A percentile compares a stretch with the other conserved stretches of the same genome.
Evolutionary conservation across 1,140 invertebrate species (phyloP).

Genomic region (Conopomorpha cramerella): DNA sequence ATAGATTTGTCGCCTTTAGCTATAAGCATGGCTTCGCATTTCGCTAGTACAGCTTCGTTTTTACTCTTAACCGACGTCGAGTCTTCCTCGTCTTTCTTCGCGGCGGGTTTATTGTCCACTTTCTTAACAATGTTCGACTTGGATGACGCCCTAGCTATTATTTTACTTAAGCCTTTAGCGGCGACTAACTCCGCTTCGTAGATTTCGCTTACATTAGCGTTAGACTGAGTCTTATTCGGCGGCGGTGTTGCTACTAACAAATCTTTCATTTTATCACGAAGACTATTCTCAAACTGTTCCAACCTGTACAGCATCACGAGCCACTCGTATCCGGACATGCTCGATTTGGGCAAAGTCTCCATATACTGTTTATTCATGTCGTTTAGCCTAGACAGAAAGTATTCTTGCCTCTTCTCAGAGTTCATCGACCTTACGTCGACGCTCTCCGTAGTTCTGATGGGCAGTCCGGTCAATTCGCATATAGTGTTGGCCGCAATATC

Average conservation of each 20-base stretch:
- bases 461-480: conserved; percentile 29
- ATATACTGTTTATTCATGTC: conserved; percentile 43
- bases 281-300: conserved; percentile 38
- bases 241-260: conserved; percentile 18
- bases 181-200: conserved; percentile 13
- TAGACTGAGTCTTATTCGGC: conserved; percentile 13
- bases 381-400: conserved; percentile 32
- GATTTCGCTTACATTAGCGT: conserved; percentile 46
- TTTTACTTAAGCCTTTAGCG: conserved; percentile 47
- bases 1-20: conserved; percentile 40
- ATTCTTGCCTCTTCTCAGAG: conserved; percentile 27
- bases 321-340: conserved; percentile 42
- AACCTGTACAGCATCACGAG: conserved; percentile 42
- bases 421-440: conserved; percentile 19
- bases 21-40: conserved; percentile 36
- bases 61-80: conserved; percentile 20
- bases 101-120: conserved; percentile 12
- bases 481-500: conserved; percentile 34
- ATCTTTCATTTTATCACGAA: conserved; percentile 36
- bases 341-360: conserved; percentile 36
- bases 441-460: conserved; percentile 22
- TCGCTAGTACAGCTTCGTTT: conserved; percentile 28
- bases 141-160: conserved; percentile 38
- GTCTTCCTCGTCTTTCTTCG: conserved; percentile 20
- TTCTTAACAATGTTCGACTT: conserved; percentile 25